phyloP scores from a whole-genome alignment of 2,888 invertebrate species.

The Leptinotarsa tumamoca region DNA sequence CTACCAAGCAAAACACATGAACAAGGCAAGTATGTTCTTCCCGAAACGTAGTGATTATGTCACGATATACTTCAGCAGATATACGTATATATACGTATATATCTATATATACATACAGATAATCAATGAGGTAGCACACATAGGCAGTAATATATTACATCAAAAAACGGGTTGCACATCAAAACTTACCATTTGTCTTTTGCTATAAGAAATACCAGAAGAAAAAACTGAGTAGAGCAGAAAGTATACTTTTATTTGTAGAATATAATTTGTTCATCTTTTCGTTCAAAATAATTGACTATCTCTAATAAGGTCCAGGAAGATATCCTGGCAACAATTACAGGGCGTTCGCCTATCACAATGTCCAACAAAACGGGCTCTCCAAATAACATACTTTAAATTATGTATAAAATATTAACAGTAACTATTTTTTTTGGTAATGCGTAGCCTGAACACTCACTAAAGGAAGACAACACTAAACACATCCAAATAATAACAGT shows the following conservation, averaged over 20 bases:
- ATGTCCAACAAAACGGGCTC: conserved; percentile 68
- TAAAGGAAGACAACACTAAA: conserved; percentile 66
- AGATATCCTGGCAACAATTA: conserved; percentile 66
- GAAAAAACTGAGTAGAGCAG: conserved; percentile 28
- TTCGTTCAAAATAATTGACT: conserved; percentile 19
- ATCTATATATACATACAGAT: too few species aligned
- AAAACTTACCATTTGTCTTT: background rate
- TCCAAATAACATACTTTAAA: conserved; percentile 68
- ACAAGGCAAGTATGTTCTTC: too few species aligned
- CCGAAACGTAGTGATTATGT: too few species aligned
- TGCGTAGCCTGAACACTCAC: conserved; percentile 67
- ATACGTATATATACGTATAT: too few species aligned
- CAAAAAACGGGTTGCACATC: too few species aligned
- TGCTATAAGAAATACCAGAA: background rate
- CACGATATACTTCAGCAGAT: too few species aligned
- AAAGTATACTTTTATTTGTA: conserved; percentile 64
- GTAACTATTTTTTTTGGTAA: conserved; percentile 68
- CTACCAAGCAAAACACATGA: too few species aligned
- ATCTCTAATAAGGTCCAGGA: conserved; percentile 61
- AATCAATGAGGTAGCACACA: too few species aligned
- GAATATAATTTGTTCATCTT: conserved; percentile 70
- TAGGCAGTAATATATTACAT: too few species aligned
- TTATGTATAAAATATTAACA: conserved; percentile 70
- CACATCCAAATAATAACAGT: conserved; percentile 45
- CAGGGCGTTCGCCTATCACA: conserved; percentile 68